Evolutionary conservation across 1,140 invertebrate species (phyloP).

Genomic region (Mylabris phalerata): DNA sequence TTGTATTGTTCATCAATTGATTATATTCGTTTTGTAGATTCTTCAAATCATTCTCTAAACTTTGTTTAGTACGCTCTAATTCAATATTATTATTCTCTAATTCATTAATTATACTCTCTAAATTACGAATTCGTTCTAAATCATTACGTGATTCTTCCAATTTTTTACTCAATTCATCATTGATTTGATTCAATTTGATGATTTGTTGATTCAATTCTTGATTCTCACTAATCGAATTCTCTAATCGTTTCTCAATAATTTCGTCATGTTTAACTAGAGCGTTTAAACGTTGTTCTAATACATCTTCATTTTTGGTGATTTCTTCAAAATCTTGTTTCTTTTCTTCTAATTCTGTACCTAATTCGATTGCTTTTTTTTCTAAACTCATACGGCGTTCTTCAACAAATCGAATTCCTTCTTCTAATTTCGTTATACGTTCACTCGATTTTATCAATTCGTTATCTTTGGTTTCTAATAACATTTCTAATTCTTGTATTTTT

Average conservation of each 20-base stretch:
- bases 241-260: slow-evolving; percentile 48
- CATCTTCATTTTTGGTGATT: slow-evolving; percentile 48
- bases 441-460: slow-evolving; percentile 57
- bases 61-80: slow-evolving; percentile 29
- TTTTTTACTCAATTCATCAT: slow-evolving; percentile 35
- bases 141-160: slow-evolving; percentile 47
- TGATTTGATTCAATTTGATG: slow-evolving; percentile 39
- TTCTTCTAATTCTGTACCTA: slow-evolving; percentile 50
- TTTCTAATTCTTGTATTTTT: slow-evolving; percentile 64
- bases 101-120: slow-evolving; percentile 18
- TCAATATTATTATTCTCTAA: slow-evolving; percentile 31
- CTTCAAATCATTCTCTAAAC: slow-evolving; percentile 46
- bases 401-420: slow-evolving; percentile 51
- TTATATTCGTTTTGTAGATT: slow-evolving; percentile 48
- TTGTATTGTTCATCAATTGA: slow-evolving; percentile 37
- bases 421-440: slow-evolving; percentile 49
- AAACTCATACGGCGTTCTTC: slow-evolving; percentile 49
- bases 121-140: slow-evolving; percentile 18
- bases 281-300: slow-evolving; percentile 47
- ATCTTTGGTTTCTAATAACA: slow-evolving; percentile 65
- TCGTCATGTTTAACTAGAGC: slow-evolving; percentile 51
- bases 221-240: slow-evolving; percentile 50
- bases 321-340: slow-evolving; percentile 49
- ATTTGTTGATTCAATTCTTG: slow-evolving; percentile 49
- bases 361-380: slow-evolving; percentile 47